Conservation (phyloP, 2,888 invertebrate species). For the Mythimna pallens region DNA sequence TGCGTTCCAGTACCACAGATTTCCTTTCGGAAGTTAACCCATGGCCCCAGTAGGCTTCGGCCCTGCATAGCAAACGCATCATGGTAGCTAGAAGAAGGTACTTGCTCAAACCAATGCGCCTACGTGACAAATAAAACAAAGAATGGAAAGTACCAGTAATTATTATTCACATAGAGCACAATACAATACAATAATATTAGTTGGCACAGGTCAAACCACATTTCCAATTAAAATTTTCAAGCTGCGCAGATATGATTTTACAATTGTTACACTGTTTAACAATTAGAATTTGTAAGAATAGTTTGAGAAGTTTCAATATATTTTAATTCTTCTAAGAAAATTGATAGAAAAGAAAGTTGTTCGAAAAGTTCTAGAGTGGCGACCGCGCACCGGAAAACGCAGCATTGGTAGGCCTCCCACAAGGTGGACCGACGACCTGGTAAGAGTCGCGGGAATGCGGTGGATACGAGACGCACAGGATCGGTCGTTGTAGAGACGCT, state of each 20-base stretch:
- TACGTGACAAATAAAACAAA: conserved; percentile 17
- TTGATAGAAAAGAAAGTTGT: no score
- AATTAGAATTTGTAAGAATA: neutral
- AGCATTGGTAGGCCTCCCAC: no score
- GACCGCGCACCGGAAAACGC: no score
- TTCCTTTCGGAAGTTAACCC: no score
- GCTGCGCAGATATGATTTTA: neutral
- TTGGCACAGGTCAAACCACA: conserved; percentile 16
- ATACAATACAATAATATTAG: conserved; percentile 2
- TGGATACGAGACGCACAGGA: no score
- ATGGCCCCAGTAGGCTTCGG: no score
- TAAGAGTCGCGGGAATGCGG: no score
- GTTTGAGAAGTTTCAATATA: neutral
- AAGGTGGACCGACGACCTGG: no score
- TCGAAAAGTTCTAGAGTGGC: no score
- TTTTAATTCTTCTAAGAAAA: neutral
- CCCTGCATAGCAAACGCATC: neutral
- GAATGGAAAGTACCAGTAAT: neutral
- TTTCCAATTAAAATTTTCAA: conserved; percentile 34
- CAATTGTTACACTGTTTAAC: neutral
- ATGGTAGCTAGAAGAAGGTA: neutral
- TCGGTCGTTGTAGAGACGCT: no score
- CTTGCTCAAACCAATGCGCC: neutral
- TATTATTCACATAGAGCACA: conserved; percentile 5
- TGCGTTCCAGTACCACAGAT: no score